Conservation (phyloP, 2,888 invertebrate species). For the Corythucha ciliata region DNA sequence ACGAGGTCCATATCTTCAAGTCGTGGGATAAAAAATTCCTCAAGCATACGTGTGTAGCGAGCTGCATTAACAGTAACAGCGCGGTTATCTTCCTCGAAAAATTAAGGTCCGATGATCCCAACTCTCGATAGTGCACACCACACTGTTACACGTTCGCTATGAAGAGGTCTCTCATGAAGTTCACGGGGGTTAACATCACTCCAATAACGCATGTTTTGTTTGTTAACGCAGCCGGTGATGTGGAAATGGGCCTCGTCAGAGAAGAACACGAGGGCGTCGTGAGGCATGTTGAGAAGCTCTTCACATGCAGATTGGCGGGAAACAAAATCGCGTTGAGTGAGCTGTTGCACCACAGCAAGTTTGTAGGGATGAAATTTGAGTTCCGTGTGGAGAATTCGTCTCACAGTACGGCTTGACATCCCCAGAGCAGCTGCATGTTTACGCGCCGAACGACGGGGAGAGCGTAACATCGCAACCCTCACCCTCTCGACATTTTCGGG, state of each 20-base stretch:
- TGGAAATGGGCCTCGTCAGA: slow-evolving; percentile 20
- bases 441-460: too few species aligned
- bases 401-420: too few species aligned
- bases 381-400: too few species aligned
- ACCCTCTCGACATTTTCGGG: slow-evolving; percentile 12
- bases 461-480: too few species aligned
- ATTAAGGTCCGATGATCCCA: slow-evolving; percentile 32
- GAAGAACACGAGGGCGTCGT: background rate
- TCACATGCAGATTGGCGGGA: background rate
- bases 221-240: slow-evolving; percentile 11
- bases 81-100: slow-evolving; percentile 36
- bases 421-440: too few species aligned
- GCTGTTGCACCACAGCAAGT: background rate
- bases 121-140: slow-evolving; percentile 32
- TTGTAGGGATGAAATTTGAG: too few species aligned
- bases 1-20: slow-evolving; percentile 3
- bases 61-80: slow-evolving; percentile 25
- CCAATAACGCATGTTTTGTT: slow-evolving; percentile 24
- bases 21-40: background rate
- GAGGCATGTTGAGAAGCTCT: background rate
- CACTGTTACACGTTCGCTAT: slow-evolving; percentile 33
- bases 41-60: slow-evolving; percentile 3
- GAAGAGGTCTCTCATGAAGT: slow-evolving; percentile 33
- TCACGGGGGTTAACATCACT: slow-evolving; percentile 29
- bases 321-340: background rate